Base-by-base conservation (phyloP, 2,113 vertebrate species). In the Leiothrix lutea region DNA sequence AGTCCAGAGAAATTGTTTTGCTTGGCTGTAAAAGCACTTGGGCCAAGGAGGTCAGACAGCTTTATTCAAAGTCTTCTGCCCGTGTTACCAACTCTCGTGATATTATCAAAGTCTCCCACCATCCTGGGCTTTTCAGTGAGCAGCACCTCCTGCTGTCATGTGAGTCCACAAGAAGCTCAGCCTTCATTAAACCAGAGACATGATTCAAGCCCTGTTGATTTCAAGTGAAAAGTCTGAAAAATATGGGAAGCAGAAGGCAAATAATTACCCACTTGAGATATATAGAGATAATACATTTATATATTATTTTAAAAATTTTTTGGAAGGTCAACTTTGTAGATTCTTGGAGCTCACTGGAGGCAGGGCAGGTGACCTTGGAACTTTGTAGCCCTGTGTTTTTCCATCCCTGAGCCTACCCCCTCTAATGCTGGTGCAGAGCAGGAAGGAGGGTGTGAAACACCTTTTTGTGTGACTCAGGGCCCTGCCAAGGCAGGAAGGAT, bases 1-100 rank as follows among this genome's bases (percentile, higher is more conserved):
- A 96, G 86, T 90, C 95, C 95, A 93, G 93, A 95, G 86, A 95
- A 93, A 96, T 96, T 96, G 95, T 97, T 97, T 96, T 96, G 93
- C 95, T 96, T 94, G 93, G 90, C 86, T 95, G 88, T 90, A 57
- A 96, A 96, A 90, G 93, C 95, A 92, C 77, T 93, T 96, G 94
- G 92, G 92, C 95, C 96, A 96, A 96, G 95, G 86, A 96, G 95
- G 88, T 96, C 96, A 96, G 93, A 51, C 88, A 80, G 94, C 94
- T 93, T 95, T 86, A 95, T 95, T 96, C 95, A 95, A 93, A 96
- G 95, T 96, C 93, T 82, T 93, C 92, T 95, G 92, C 82, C 94
- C 33, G 2, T 95, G 96, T 72, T 96, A 92, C 94, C 95, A 96
- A 96, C 94, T 95, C 92, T 96, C 94, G 81, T 97, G 96, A 96